These are phyloP conservation scores for Caenorhabditis sp. DNA, from an alignment of 2,888 invertebrate species.

Conservation along the genomic window DNA sequence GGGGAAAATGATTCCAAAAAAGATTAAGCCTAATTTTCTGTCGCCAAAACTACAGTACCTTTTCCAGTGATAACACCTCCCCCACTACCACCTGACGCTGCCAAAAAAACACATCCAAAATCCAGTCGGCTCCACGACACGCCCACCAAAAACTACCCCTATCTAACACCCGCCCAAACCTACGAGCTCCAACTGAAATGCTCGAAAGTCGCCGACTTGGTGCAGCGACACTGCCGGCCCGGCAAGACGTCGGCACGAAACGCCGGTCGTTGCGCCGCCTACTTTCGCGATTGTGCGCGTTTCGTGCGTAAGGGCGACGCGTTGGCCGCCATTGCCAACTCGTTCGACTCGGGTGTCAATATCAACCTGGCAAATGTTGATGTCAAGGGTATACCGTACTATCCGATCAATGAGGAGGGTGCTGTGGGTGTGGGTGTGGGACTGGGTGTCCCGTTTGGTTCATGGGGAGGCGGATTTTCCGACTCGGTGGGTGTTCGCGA, in stretches of 20 bases:
- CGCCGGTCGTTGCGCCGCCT: conserved; percentile 46
- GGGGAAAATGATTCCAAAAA: no score
- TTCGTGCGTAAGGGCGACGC: conserved; percentile 59
- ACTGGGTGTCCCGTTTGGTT: conserved; percentile 58
- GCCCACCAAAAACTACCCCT: background rate
- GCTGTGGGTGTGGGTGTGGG: conserved; percentile 58
- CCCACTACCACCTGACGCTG: conserved; percentile 18
- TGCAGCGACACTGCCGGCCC: conserved; percentile 39
- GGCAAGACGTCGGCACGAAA: conserved; percentile 35
- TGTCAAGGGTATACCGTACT: conserved; percentile 66
- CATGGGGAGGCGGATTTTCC: conserved; percentile 63
- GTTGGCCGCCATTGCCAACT: conserved; percentile 50
- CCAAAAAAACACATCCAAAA: background rate
- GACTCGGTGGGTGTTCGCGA: conserved; percentile 61
- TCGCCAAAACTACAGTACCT: background rate
- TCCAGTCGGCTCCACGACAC: background rate
- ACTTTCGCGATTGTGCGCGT: conserved; percentile 54
- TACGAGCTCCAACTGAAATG: conserved; percentile 28
- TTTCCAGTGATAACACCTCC: conserved; percentile 33
- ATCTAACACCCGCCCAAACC: conserved; percentile 22
- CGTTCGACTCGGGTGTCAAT: conserved; percentile 51
- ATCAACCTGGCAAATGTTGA: conserved; percentile 42
- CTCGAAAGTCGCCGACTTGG: conserved; percentile 20
- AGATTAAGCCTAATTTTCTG: no score
- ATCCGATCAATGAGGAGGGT: conserved; percentile 64